These are phyloP conservation scores for Chloebia gouldiae DNA, from an alignment of 2,113 vertebrate species.

Conservation along the genomic window DNA sequence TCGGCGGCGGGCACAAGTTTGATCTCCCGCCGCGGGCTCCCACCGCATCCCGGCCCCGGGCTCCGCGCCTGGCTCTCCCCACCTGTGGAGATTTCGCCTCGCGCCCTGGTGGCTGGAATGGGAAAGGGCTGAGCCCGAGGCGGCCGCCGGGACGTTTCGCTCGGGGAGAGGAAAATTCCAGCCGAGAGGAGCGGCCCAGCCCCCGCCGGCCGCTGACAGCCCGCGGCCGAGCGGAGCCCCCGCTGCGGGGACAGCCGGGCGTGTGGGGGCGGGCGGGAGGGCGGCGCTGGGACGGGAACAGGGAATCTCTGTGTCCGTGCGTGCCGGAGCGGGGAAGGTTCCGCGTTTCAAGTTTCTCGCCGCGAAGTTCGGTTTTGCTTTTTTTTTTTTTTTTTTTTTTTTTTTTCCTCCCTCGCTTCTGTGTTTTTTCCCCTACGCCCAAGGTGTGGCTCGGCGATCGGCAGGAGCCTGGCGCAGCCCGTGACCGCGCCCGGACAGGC, in stretches of 20 bases:
- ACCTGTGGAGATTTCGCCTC: neutral
- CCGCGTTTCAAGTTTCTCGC: slow-evolving; percentile 6
- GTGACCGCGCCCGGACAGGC: neutral
- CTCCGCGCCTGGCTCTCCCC: neutral
- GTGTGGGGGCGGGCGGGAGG: neutral
- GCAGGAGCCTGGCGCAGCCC: neutral
- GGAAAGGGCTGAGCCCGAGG: neutral
- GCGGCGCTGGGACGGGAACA: slow-evolving; percentile 16
- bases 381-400: too few relatives aligned
- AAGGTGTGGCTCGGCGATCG: neutral
- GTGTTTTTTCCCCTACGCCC: neutral
- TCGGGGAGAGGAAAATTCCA: slow-evolving; percentile 62
- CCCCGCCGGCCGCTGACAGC: slow-evolving; percentile 20
- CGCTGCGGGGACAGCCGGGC: neutral
- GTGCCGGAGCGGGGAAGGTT: neutral
- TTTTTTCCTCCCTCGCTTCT: too few relatives aligned
- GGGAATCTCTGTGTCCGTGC: neutral
- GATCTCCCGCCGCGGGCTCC: too few relatives aligned
- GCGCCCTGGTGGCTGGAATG: slow-evolving; percentile 60
- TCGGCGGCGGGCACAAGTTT: neutral
- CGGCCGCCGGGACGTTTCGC: neutral
- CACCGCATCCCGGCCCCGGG: neutral
- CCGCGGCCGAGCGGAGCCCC: neutral
- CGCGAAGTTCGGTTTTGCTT: neutral
- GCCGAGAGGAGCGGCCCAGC: neutral